These are phyloP conservation scores for Isurus oxyrinchus DNA, from an alignment of 2,113 vertebrate genomes.

Conservation along the genomic window DNA sequence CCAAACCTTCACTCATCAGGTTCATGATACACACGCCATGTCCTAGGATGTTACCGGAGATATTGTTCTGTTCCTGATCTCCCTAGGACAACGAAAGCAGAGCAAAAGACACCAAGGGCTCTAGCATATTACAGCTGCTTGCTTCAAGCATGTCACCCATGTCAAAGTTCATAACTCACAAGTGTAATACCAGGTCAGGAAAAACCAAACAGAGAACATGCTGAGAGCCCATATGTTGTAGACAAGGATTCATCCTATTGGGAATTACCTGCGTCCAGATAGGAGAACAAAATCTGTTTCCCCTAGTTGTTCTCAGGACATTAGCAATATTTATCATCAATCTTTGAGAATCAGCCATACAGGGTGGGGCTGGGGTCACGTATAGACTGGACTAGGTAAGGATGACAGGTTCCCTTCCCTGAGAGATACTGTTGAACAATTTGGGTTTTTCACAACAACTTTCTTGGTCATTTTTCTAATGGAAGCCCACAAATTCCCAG, in stretches of 20 bases:
- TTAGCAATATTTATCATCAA: neutral
- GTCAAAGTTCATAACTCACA: no score
- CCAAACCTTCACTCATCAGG: neutral
- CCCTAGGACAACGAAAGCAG: neutral
- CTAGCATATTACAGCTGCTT: no score
- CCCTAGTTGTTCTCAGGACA: neutral
- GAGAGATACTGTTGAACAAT: neutral
- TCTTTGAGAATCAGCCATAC: neutral
- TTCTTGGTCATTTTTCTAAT: no score
- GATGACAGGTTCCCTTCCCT: neutral
- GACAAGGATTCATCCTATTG: neutral
- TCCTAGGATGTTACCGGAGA: neutral
- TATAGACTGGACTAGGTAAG: neutral
- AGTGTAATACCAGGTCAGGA: no score
- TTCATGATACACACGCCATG: neutral
- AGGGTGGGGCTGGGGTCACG: neutral
- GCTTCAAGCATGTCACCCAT: no score
- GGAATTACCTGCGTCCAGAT: neutral
- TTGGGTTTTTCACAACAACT: neutral
- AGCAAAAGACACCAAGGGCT: neutral
- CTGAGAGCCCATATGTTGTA: neutral
- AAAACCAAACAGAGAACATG: neutral
- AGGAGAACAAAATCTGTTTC: neutral
- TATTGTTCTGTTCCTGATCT: neutral
- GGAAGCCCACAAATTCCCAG: no score